Percentiles rank a stretch among this genome's conserved stretches.
These are phyloP conservation scores for Amaurobius ferox DNA, from an alignment of 2,888 invertebrate species.

Conservation along the genomic window DNA sequence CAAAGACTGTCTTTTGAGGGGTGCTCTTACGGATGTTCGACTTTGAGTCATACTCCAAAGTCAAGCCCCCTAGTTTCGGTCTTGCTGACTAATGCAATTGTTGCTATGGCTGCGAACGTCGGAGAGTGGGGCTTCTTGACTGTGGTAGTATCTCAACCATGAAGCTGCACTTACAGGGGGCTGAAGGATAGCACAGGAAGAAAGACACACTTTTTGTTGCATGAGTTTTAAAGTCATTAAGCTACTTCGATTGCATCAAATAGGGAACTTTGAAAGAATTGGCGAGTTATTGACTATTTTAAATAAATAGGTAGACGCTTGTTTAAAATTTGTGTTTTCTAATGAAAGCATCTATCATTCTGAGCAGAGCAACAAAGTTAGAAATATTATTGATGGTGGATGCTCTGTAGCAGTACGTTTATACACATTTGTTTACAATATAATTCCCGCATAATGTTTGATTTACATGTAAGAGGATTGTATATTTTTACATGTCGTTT, in stretches of 20 bases:
- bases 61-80: not conserved
- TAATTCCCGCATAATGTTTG: too few relatives aligned
- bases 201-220: not conserved
- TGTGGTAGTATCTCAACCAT: not conserved
- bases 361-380: too few relatives aligned
- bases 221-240: not conserved
- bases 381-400: too few relatives aligned
- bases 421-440: too few relatives aligned
- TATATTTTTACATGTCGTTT: too few relatives aligned
- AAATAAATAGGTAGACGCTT: too few relatives aligned
- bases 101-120: not conserved
- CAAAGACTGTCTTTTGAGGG: slow-evolving; percentile 59
- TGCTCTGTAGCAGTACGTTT: too few relatives aligned
- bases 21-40: slow-evolving; percentile 9
- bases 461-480: too few relatives aligned
- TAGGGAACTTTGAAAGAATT: too few relatives aligned
- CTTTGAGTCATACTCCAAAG: slow-evolving; percentile 17
- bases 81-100: slow-evolving; percentile 8
- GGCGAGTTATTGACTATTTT: too few relatives aligned
- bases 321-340: too few relatives aligned
- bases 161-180: not conserved
- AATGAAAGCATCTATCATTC: too few relatives aligned
- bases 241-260: not conserved
- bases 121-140: not conserved
- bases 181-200: not conserved